Evolutionary conservation across 2,888 invertebrate genomes (phyloP), one percentile per base, ranked within the genome.

Genomic region (Toxonevra muliebris): DNA sequence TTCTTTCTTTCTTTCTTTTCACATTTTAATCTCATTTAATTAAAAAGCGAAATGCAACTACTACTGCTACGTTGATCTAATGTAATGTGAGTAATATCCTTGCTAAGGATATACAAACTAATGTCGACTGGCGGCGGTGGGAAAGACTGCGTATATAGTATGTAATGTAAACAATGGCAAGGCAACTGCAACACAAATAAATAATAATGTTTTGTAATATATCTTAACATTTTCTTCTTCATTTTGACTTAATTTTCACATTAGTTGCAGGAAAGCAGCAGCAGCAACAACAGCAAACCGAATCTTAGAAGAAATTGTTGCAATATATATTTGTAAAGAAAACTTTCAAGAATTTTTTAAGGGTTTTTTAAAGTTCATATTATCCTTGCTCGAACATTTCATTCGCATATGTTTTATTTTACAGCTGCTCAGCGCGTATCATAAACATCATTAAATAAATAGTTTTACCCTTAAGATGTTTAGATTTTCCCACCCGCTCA

Each of bases 361-460:
- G n/a, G n/a, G n/a, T n/a, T n/a, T 15, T 48, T 48, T 48, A 15
- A 48, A 15, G 13, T 15, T 15, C 9, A n/a, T 48, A n/a, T 48
- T 48, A 48, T 48, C 48, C 15, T 48, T 10, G 15, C 15, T 48
- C n/a, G 8, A 13, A 48, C 48, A 45, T 45, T 30, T n/a, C 7
- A 40, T 17, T 9, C 17, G 11, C 17, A 42, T 15, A 12, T 52
- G 30, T 40, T 61, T 55, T n/a, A 2, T 64, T 40, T 58, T 48
- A 15, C n/a, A 5, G 58, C 58, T 58, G 41, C 58, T 20, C 60
- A 59, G 45, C 60, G 45, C 60, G 43, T 45, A 54, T 60, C 65
- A 65, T 65, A 65, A 60, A 65, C 59, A 65, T 65, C 65, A 65
- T 65, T 65, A 65, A 65, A 65, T 65, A 60, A 65, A 65, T 65